Evolutionary conservation across 2,113 vertebrate species (phyloP).

Genomic region (Epinephelus cyanopodus): DNA sequence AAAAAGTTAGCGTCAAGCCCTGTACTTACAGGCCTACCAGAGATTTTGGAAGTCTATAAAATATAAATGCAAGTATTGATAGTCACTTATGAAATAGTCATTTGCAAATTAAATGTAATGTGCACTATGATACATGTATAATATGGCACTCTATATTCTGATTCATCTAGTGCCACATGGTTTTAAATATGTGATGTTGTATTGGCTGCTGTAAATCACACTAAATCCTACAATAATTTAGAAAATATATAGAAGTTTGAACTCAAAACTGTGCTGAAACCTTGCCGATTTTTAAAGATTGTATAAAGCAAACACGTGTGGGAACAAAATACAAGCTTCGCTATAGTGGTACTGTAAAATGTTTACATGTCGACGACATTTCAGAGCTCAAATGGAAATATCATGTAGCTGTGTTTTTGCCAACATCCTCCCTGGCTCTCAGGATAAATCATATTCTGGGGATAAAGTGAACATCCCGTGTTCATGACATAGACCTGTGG

Average conservation of each 20-base stretch:
- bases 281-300: background rate
- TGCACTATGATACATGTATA: too few species aligned
- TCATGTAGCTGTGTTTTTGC: too few species aligned
- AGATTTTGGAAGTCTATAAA: background rate
- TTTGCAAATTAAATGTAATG: too few species aligned
- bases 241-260: background rate
- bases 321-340: background rate
- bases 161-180: background rate
- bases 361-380: background rate
- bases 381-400: background rate
- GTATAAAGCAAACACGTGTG: background rate
- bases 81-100: background rate
- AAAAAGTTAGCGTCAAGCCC: too few species aligned
- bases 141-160: background rate
- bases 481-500: constrained; percentile 20
- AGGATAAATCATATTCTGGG: constrained; percentile 31
- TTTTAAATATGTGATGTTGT: background rate
- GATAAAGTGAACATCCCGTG: constrained; percentile 33
- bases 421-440: constrained; percentile 8
- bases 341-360: too few species aligned
- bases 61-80: too few species aligned
- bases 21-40: too few species aligned
- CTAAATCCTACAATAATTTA: background rate
- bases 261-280: background rate
- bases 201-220: background rate